phyloP scores from a whole-genome alignment of 2,888 invertebrate genomes.

The Tyria jacobaeae region DNA sequence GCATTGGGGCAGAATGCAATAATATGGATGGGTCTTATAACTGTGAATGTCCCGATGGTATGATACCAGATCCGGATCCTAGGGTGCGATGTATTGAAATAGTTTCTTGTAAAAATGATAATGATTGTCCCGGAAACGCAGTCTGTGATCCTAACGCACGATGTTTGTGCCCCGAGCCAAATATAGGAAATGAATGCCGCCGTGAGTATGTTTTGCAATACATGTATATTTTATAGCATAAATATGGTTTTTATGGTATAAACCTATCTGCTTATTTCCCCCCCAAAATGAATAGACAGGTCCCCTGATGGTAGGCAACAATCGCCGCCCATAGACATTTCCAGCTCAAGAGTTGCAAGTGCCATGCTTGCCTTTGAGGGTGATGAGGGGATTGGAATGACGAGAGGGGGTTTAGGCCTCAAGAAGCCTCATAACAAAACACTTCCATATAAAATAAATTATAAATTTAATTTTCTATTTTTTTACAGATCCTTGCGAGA shows the following conservation, averaged over 20 bases:
- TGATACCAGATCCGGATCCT: slow-evolving; percentile 94
- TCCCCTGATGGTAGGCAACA: no score
- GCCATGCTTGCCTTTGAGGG: no score
- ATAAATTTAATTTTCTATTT: slow-evolving; percentile 5
- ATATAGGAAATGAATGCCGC: slow-evolving; percentile 96
- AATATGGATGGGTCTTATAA: slow-evolving; percentile 92
- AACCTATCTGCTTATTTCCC: no score
- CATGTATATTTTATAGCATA: no score
- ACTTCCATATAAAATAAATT: background rate
- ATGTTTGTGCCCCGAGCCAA: slow-evolving; percentile 96
- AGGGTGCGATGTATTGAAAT: slow-evolving; percentile 93
- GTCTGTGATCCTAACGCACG: slow-evolving; percentile 92
- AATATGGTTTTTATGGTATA: no score
- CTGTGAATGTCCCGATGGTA: slow-evolving; percentile 94
- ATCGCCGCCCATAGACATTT: no score
- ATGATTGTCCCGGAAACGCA: slow-evolving; percentile 96
- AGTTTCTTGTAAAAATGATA: slow-evolving; percentile 90
- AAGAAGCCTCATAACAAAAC: background rate
- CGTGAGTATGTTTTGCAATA: slow-evolving; percentile 88
- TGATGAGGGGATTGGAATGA: no score
- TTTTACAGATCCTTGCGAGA: slow-evolving; percentile 95
- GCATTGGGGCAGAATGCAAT: slow-evolving; percentile 92
- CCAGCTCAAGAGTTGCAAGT: no score
- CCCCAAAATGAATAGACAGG: no score
- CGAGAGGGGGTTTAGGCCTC: no score